Percentiles rank a stretch among this genome's conserved stretches.
Evolutionary conservation across 2,888 invertebrate species (phyloP).

Genomic region (Diploptera punctata): DNA sequence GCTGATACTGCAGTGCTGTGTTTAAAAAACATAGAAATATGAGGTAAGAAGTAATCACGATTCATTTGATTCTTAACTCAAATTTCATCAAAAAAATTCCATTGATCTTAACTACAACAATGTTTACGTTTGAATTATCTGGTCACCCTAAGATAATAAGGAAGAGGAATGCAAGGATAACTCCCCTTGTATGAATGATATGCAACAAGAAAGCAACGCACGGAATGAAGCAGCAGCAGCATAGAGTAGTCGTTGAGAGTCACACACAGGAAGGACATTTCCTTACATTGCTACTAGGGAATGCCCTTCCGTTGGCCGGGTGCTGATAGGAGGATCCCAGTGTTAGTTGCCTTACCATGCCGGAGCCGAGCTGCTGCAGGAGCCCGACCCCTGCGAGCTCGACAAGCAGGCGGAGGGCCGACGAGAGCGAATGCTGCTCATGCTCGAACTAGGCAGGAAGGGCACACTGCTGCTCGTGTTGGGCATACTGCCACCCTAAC

Average conservation of each 20-base stretch:
- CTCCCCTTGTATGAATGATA: not conserved
- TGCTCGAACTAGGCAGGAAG: constrained; percentile 80
- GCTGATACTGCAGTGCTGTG: no score
- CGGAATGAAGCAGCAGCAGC: constrained; percentile 17
- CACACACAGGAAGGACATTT: constrained; percentile 48
- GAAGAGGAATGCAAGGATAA: not conserved
- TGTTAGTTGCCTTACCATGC: constrained; percentile 89
- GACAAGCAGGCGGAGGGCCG: constrained; percentile 76
- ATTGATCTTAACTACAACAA: no score
- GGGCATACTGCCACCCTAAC: constrained; percentile 88
- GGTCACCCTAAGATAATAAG: no score
- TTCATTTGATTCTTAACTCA: no score
- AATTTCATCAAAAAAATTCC: no score
- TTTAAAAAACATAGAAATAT: no score
- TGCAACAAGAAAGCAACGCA: constrained; percentile 10
- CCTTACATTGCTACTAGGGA: constrained; percentile 61
- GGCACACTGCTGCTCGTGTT: constrained; percentile 90
- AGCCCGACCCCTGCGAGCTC: constrained; percentile 76
- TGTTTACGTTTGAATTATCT: no score
- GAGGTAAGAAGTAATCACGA: no score
- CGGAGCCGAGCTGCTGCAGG: constrained; percentile 88
- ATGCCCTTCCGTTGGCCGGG: constrained; percentile 59
- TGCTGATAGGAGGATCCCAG: constrained; percentile 60
- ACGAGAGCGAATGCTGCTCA: constrained; percentile 77
- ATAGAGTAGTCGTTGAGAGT: constrained; percentile 18